Evolutionary conservation across 2,113 vertebrate species (phyloP), one percentile per base, ranked within the genome.

Genomic region (Silurus glanis): DNA sequence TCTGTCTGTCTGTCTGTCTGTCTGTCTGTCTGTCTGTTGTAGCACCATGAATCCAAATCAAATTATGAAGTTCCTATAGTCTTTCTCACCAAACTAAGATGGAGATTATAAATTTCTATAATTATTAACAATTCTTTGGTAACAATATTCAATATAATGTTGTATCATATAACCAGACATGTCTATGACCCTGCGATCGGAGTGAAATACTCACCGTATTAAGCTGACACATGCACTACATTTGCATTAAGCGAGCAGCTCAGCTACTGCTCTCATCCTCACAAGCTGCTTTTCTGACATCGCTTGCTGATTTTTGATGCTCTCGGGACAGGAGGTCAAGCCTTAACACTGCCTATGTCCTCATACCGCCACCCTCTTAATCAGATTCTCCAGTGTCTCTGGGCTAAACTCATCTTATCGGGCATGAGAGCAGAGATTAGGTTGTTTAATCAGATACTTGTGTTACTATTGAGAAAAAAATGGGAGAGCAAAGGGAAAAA

Each of bases 351-450:
- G 1, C 67, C 80, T 10, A 37, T 62, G 80, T 75, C 76, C 56
- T 80, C 74, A 53, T 69, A 51, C 6, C 51, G 19, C 53, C 56
- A 12, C 8, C 37, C 74, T 61, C 45, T 23, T 90, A 89, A 90
- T 89, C 88, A 76, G 86, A 80, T 82, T 83, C 86, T 55, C 74
- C 78, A 79, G 55, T 45, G 69, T 80, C 83, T 83, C 78, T 56
- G 71, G 53, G 82, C 58, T 85, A 87, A 88, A 86, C 87, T 74
- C 80, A 71, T 85, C 62, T 80, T 62, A 83, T 87, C 83, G 79
- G 82, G 84, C 88, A 74, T 90, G 86, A 86, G 62, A 80, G 69
- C n/a, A n/a, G 59, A 21, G 84, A 85, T 91, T 87, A 88, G 82
- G 61, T 86, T 72, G 84, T 83, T 88, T 88, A 72, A 86, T 84